Percentiles rank a stretch among this genome's conserved stretches.
Conservation (phyloP, 2,888 invertebrate genomes). For the Acanthococcus lagerstroemiae region DNA sequence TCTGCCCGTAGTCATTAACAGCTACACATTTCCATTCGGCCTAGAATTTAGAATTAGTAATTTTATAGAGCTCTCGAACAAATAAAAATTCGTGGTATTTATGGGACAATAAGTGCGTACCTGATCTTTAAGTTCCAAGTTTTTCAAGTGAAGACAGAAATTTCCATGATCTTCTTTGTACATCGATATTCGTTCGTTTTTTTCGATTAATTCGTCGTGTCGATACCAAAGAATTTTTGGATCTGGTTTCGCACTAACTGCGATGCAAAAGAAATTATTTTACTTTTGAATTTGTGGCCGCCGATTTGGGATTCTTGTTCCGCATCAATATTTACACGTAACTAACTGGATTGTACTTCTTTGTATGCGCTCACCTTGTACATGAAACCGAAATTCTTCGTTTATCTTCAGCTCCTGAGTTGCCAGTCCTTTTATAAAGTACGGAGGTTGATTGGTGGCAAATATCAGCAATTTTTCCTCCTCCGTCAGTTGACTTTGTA, state of each 20-base stretch:
- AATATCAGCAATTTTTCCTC: slow-evolving; percentile 69
- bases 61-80: not conserved
- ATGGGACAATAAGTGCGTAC: slow-evolving; percentile 37
- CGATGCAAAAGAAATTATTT: slow-evolving; percentile 37
- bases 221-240: slow-evolving; percentile 78
- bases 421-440: slow-evolving; percentile 68
- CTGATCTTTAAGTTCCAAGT: slow-evolving; percentile 71
- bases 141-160: slow-evolving; percentile 61
- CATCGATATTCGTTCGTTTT: slow-evolving; percentile 57
- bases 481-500: slow-evolving; percentile 77
- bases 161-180: slow-evolving; percentile 59
- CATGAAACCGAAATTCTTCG: slow-evolving; percentile 66
- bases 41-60: slow-evolving; percentile 37
- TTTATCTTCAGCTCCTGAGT: slow-evolving; percentile 74
- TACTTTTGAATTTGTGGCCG: no score
- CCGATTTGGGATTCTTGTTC: no score
- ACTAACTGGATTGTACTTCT: no score
- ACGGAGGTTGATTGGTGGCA: slow-evolving; percentile 66
- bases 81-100: not conserved
- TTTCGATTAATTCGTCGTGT: slow-evolving; percentile 65
- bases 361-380: slow-evolving; percentile 66
- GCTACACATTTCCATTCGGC: slow-evolving; percentile 89
- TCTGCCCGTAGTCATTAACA: slow-evolving; percentile 78
- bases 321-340: no score
- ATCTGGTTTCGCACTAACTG: slow-evolving; percentile 68